Base-by-base conservation (phyloP, 2,888 invertebrate genomes). In the Helicoverpa assulta region DNA sequence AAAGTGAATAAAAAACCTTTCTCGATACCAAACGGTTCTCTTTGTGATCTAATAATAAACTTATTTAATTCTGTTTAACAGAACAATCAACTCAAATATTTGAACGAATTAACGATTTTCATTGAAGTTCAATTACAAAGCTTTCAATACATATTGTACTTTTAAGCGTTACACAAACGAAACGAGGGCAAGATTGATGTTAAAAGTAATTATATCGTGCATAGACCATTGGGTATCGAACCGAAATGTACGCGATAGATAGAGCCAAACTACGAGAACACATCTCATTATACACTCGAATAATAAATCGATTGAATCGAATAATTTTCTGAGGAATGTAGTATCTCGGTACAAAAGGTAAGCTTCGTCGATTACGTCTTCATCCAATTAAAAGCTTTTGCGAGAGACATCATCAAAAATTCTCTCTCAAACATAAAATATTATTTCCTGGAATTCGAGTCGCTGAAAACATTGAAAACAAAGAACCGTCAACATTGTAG, bases 171-270 rank as follows among this genome's bases (percentile, higher is more conserved):
- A 80, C 73, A 67, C 76, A 70, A 79, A 79, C 59, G 61, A 72
- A 81, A 78, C 55, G 68, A 73, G 83, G 82, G 72, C 80, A 79
- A 86, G 88, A 86, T 86, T 86, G 86, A 88, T 88, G 85, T 83
- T 81, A 80, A 74, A 85, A 83, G 87, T 88, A 87, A 88, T 88
- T 88, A 88, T 84, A 83, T 83, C 81, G 81, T 80, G 85, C 83
- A 83, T 81, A 83, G 82, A 80, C 80, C 79, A 78, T 80, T 74
- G 82, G 77, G 79, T 77, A 68, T 84, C 80, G 81, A 85, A 70
- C 82, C 80, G 63, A 76, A 78, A 80, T 83, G 76, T 79, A 68
- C 37, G 26, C 58, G 59, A 71, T 72, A 73, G 70, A 75, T 62
- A 69, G 59, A 29, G 57, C 21, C 62, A 1, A 75, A 81, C 73